A percentile compares a stretch with the other conserved stretches of the same genome.
Evolutionary conservation across 2,113 vertebrate species (phyloP).

Genomic region (Oncorhynchus clarkii): DNA sequence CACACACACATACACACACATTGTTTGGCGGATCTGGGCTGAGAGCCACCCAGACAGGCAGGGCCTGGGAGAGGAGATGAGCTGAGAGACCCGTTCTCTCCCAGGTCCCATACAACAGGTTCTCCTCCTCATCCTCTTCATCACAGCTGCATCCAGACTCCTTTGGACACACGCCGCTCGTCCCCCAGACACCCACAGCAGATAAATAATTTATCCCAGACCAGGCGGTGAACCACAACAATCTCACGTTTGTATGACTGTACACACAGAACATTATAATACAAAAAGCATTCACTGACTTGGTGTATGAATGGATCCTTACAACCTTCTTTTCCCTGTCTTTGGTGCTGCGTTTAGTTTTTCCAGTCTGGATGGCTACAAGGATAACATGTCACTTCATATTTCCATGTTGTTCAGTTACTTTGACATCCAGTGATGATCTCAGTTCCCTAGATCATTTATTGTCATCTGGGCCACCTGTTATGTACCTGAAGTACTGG

Average conservation of each 20-base stretch:
- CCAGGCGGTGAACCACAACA: too few species aligned
- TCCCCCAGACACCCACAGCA: not conserved
- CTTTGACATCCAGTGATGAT: not conserved
- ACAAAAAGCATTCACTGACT: too few species aligned
- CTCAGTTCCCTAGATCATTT: not conserved
- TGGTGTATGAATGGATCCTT: too few species aligned
- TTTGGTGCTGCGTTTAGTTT: too few species aligned
- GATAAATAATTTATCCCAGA: constrained; percentile 3
- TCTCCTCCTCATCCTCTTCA: not conserved
- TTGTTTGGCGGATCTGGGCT: not conserved
- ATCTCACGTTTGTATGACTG: too few species aligned
- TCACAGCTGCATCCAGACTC: not conserved
- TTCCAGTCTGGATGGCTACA: not conserved
- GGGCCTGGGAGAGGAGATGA: not conserved
- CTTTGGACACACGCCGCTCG: not conserved
- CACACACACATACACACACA: not conserved
- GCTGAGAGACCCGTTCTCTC: too few species aligned
- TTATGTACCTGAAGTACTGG: not conserved
- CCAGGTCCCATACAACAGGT: not conserved
- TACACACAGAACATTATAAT: too few species aligned
- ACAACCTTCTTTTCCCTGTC: too few species aligned
- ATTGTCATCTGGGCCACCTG: not conserved
- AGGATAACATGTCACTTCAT: not conserved
- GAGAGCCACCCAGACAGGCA: not conserved
- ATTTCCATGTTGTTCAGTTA: not conserved